Percentiles rank a stretch among this genome's conserved stretches.
Conservation (phyloP, 2,888 invertebrate species). For the Synergus laeviventris region DNA sequence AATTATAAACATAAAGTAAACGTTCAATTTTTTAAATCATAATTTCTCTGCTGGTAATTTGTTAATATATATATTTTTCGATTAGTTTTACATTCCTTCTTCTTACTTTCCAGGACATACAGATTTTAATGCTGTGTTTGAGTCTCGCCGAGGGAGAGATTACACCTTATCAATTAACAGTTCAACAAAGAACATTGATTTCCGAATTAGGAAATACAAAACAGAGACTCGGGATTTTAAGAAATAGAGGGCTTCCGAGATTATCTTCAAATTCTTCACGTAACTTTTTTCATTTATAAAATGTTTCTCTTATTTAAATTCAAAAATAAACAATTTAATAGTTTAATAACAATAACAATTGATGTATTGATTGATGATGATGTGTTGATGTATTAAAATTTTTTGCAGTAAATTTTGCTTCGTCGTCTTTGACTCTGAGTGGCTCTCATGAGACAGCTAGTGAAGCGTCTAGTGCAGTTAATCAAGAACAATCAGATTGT, state of each 20-base stretch:
- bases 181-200: conserved; percentile 81
- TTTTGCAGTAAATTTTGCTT: conserved; percentile 51
- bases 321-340: no score
- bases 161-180: conserved; percentile 81
- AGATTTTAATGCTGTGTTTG: conserved; percentile 81
- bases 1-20: conserved; percentile 69
- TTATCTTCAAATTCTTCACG: conserved; percentile 60
- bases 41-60: background rate
- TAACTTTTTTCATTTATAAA: conserved; percentile 47
- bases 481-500: conserved; percentile 64
- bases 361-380: background rate
- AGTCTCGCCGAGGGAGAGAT: conserved; percentile 82
- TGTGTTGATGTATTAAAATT: conserved; percentile 20
- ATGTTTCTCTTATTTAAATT: conserved; percentile 46
- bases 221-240: conserved; percentile 60
- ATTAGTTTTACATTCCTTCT: background rate
- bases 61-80: background rate
- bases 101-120: conserved; percentile 75
- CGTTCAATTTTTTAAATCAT: conserved; percentile 12
- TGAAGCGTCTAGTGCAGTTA: conserved; percentile 45
- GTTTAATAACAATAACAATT: background rate
- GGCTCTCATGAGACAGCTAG: conserved; percentile 43
- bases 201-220: conserved; percentile 58
- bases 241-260: conserved; percentile 62
- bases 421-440: conserved; percentile 25